phyloP scores from a whole-genome alignment of 2,797 vertebrate species.

The Pteropus rufus region DNA sequence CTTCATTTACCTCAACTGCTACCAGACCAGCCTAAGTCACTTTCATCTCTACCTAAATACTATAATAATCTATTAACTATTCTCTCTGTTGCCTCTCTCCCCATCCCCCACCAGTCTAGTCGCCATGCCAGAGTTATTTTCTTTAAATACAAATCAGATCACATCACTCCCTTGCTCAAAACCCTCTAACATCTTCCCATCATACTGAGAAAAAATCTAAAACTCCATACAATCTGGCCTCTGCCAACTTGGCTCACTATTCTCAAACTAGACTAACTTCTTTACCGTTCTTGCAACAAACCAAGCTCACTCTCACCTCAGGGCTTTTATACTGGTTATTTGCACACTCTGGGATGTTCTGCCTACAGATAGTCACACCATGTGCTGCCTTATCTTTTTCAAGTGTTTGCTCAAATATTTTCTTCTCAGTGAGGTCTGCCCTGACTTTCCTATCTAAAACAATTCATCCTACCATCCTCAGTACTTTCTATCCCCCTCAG shows the following conservation, averaged over 20 bases:
- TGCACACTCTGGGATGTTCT: conserved; percentile 19
- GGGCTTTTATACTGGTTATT: background rate
- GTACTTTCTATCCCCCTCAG: background rate
- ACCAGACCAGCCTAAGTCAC: background rate
- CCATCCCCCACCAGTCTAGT: background rate
- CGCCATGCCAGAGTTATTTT: background rate
- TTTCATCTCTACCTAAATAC: background rate
- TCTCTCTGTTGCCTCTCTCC: background rate
- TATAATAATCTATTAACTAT: background rate
- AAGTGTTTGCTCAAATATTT: conserved; percentile 10
- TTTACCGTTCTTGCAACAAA: conserved; percentile 9
- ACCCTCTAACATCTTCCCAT: background rate
- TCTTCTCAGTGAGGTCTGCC: background rate
- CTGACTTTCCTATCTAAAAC: background rate
- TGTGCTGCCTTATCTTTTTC: background rate
- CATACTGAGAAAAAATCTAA: background rate
- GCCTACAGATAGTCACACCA: background rate
- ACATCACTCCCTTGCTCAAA: background rate
- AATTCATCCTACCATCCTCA: background rate
- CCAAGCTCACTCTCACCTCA: background rate
- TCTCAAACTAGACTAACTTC: background rate
- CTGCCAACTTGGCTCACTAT: background rate
- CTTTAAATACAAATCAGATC: conserved; percentile 9
- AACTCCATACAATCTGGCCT: background rate
- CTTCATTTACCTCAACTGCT: background rate